Percentiles rank a stretch among this genome's conserved stretches.
These are phyloP conservation scores for Bos taurus DNA, from an alignment of 2,113 vertebrate genomes.

Conservation along the genomic window ARS-UCD2.0 NC_037334.1:50020501-50021000, in stretches of 20 bases:
- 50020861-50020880: background rate
- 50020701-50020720: constrained; percentile 1
- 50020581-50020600: constrained; percentile 24
- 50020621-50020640: background rate
- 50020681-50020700: constrained; percentile 43
- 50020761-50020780: background rate
- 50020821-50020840: background rate
- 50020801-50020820: background rate
- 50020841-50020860: background rate
- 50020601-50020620: background rate
- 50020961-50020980: background rate
- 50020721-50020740: background rate
- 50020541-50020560: constrained; percentile 19
- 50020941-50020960: too few relatives aligned
- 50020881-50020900: background rate
- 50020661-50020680: background rate
- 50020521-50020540: constrained; percentile 21
- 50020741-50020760: background rate
- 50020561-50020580: constrained; percentile 6
- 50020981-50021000: background rate
- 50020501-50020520: background rate
- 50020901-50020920: background rate
- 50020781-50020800: background rate
- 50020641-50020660: constrained; percentile 26
- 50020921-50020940: background rate